Evolutionary conservation across 2,797 vertebrate genomes (phyloP), one percentile per base, ranked within the genome.

Genomic region (Avahi laniger): DNA sequence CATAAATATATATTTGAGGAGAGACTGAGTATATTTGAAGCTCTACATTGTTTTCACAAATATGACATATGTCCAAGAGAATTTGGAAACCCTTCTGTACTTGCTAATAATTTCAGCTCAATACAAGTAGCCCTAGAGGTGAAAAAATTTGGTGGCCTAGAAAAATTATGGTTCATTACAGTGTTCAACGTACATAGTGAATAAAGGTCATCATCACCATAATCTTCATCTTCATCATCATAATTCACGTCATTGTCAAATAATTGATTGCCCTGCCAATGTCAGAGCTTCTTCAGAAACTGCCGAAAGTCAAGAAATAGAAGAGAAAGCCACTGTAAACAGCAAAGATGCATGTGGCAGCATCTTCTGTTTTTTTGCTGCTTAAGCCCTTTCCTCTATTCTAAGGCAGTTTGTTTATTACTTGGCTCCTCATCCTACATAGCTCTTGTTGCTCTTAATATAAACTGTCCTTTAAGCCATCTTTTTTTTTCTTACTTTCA

Each of bases 91-190:
- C 28, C 13, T 15, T 14, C 5, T 48, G 5, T 41, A 72, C 35
- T 67, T 72, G n/a, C 41, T 72, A 75, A 54, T 76, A 86, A 89
- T 76, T 78, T 96, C 63, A 89, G 75, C 26, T 69, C 28, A n/a
- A 43, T 7, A 82, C 14, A n/a, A 67, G 13, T 41, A 14, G n/a
- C 38, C 13, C n/a, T 91, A n/a, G 12, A 75, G 15, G 7, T 70
- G 7, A 89, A 65, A 41, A 89, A 89, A 85, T 9, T 20, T 73
- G 2, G 85, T 46, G 30, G 33, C 10, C 69, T 35, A 61, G 65
- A 61, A 43, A 83, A 88, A 61, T 69, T 22, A 35, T 11, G 5
- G 14, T 38, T 86, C 41, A 46, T 82, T 38, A 48, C 11, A 30
- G 18, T 33, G 24, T 88, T 91, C 78, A 57, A 52, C 17, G 33